Percentiles rank a stretch among this genome's conserved stretches.
Evolutionary conservation across 2,113 vertebrate genomes (phyloP).

Genomic region (Willisornis vidua): DNA sequence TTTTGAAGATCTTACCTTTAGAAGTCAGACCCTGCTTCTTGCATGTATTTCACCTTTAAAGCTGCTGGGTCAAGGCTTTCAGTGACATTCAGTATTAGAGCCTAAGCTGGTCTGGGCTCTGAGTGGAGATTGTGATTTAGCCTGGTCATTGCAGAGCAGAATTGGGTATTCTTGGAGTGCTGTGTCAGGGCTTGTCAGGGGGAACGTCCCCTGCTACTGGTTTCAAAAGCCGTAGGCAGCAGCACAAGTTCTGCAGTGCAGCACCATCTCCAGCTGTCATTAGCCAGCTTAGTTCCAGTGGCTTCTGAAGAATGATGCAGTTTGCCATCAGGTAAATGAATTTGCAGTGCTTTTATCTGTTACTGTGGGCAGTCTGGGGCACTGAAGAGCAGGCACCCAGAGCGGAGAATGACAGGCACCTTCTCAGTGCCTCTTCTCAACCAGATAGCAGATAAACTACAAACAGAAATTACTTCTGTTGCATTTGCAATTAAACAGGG

Average conservation of each 20-base stretch:
- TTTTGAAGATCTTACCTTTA: neutral
- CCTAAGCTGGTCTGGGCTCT: neutral
- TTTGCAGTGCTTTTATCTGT: neutral
- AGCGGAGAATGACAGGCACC: neutral
- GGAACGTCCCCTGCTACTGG: rapidly evolving
- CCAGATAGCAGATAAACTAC: neutral
- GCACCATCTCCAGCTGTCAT: neutral
- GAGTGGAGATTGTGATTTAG: neutral
- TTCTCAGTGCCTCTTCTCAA: neutral
- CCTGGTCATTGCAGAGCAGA: neutral
- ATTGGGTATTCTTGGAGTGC: neutral
- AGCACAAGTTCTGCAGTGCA: neutral
- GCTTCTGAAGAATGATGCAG: neutral
- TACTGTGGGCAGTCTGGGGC: neutral
- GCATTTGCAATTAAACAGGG: neutral
- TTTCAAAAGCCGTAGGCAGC: neutral
- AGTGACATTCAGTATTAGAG: neutral
- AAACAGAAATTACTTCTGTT: neutral
- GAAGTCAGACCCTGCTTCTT: neutral
- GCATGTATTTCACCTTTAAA: neutral
- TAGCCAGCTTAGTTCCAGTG: neutral
- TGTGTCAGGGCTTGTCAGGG: neutral
- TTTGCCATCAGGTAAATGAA: neutral
- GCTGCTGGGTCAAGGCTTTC: neutral
- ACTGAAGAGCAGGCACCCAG: neutral